These are phyloP conservation scores for Cephonodes hylas DNA, from an alignment of 2,888 invertebrate genomes.

Conservation along the genomic window DNA sequence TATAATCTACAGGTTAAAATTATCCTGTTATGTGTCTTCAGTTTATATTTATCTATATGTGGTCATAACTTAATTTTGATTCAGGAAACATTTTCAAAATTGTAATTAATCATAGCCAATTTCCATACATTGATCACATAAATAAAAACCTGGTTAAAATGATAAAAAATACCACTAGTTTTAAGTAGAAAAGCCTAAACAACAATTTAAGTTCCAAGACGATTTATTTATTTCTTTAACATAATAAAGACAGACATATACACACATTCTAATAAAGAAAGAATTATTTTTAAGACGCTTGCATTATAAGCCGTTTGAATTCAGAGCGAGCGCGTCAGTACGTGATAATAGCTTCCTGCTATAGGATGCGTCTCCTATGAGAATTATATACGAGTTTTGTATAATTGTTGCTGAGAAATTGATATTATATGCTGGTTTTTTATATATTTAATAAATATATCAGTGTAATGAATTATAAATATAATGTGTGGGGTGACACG, in stretches of 20 bases:
- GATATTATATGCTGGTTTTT: no score
- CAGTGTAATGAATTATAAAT: no score
- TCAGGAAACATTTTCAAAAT: no score
- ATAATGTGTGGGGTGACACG: no score
- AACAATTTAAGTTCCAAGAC: not conserved
- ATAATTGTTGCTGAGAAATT: not conserved
- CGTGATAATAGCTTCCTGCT: conserved; percentile 29
- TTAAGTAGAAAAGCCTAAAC: not conserved
- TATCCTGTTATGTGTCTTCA: no score
- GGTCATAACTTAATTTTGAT: no score
- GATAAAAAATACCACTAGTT: not conserved
- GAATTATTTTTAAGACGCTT: not conserved
- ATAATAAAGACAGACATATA: not conserved
- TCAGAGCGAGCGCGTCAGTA: conserved; percentile 24
- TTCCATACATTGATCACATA: no score
- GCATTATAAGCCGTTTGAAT: conserved; percentile 30
- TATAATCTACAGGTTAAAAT: no score
- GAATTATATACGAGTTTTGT: conserved; percentile 17
- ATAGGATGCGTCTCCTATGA: conserved; percentile 19
- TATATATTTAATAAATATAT: no score
- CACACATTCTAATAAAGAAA: conserved; percentile 3
- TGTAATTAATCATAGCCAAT: no score
- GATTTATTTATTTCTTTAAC: not conserved
- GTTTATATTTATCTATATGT: no score
- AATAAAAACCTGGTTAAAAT: not conserved